A percentile compares a stretch with the other conserved stretches of the same genome.
Conservation (phyloP, 2,888 invertebrate genomes). For the Caenorhabditis sp. region DNA sequence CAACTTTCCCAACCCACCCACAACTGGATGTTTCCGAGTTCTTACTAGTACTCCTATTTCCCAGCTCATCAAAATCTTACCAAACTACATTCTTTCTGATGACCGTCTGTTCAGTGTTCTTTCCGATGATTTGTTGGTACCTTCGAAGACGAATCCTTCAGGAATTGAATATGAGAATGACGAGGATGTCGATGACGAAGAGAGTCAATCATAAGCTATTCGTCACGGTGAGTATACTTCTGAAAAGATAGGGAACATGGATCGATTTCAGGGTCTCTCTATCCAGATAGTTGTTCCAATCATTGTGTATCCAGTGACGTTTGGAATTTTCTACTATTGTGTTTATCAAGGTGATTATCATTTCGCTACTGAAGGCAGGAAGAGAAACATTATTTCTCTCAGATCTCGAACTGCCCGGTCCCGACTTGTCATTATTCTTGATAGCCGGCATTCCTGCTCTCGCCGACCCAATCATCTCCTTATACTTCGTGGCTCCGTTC, state of each 20-base stretch:
- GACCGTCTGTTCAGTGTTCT: not conserved
- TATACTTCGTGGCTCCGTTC: constrained; percentile 3
- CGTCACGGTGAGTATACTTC: not conserved
- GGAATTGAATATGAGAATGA: not conserved
- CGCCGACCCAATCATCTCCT: constrained; percentile 1
- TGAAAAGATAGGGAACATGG: not conserved
- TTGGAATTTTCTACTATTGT: not conserved
- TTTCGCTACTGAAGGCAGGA: not conserved
- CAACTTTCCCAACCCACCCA: not conserved
- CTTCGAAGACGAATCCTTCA: not conserved
- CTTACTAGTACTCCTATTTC: not conserved
- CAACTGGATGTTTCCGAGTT: not conserved
- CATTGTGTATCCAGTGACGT: not conserved
- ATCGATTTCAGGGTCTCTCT: constrained; percentile 6
- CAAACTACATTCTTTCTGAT: not conserved
- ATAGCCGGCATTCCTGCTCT: constrained; percentile 1
- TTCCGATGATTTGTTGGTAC: not conserved
- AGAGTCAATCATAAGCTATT: not conserved
- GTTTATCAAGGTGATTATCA: not conserved
- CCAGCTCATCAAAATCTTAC: not conserved
- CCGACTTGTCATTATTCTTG: not conserved
- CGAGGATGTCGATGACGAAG: not conserved
- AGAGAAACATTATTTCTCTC: not conserved
- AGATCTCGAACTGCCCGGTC: not conserved
- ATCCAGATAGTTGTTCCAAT: constrained; percentile 1